phyloP scores from a whole-genome alignment of 2,113 vertebrate genomes.

The Alligator sinensis region DNA sequence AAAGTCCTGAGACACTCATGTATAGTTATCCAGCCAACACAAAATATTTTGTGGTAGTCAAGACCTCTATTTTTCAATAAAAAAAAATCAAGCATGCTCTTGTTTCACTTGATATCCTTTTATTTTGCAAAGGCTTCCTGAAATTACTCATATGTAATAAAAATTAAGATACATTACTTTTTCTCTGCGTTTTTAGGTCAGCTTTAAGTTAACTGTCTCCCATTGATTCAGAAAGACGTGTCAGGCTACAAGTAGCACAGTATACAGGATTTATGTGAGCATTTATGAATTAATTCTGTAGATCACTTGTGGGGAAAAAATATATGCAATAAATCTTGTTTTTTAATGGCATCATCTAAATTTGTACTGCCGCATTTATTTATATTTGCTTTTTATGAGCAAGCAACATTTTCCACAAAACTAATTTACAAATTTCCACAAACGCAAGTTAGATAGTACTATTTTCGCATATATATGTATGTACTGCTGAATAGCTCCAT shows the following conservation, averaged over 20 bases:
- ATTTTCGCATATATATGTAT: conserved; percentile 7
- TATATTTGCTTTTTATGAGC: not conserved
- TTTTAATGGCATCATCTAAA: not conserved
- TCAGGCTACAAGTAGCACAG: not conserved
- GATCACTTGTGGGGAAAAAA: not conserved
- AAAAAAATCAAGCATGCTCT: not conserved
- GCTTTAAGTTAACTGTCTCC: not conserved
- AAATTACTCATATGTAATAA: not conserved
- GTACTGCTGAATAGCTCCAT: not conserved
- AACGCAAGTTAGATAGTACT: not conserved
- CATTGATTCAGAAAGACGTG: not conserved
- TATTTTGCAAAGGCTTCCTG: fast-evolving
- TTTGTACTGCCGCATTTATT: not conserved
- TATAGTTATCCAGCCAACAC: not conserved
- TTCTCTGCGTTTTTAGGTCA: not conserved
- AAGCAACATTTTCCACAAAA: not conserved
- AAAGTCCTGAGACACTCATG: not conserved
- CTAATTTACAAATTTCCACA: not conserved
- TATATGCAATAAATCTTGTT: not conserved
- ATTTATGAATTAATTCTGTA: not conserved
- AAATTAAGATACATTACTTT: not conserved
- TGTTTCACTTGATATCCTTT: not conserved
- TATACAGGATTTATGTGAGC: not conserved
- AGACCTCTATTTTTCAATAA: not conserved
- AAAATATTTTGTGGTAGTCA: not conserved